A percentile compares a stretch with the other conserved stretches of the same genome.
These are phyloP conservation scores for Galeruca laticollis DNA, from an alignment of 2,888 invertebrate species.

Conservation along the genomic window DNA sequence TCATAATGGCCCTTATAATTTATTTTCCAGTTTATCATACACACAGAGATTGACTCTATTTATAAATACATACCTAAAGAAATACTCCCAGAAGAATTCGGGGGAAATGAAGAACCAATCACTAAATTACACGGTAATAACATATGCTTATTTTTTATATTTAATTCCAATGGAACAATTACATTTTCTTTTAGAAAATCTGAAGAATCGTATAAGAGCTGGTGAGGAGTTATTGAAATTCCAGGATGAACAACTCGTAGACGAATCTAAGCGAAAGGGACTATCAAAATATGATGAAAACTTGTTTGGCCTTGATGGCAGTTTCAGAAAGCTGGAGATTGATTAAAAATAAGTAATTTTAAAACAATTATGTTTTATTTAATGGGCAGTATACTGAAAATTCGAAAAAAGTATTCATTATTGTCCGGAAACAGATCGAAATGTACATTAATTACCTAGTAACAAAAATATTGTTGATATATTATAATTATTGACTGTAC, in stretches of 20 bases:
- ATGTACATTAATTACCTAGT: no score
- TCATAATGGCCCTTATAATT: no score
- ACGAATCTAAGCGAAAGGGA: constrained; percentile 73
- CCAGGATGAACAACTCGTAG: constrained; percentile 71
- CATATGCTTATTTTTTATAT: constrained; percentile 1
- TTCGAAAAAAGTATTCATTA: no score
- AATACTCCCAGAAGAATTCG: constrained; percentile 74
- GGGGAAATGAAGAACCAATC: constrained; percentile 66
- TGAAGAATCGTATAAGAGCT: constrained; percentile 56
- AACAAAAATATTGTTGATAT: no score
- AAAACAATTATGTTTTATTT: background rate
- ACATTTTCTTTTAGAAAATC: constrained; percentile 49
- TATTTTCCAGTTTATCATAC: constrained; percentile 57
- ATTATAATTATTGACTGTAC: no score
- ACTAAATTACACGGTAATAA: constrained; percentile 51
- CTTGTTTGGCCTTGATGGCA: constrained; percentile 76
- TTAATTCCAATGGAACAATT: constrained; percentile 1
- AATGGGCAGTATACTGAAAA: no score
- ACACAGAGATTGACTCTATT: constrained; percentile 54
- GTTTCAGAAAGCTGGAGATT: constrained; percentile 79
- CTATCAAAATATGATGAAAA: constrained; percentile 74
- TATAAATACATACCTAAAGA: constrained; percentile 68
- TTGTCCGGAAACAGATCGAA: no score
- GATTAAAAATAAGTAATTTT: constrained; percentile 67
- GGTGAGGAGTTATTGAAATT: constrained; percentile 62